Conservation (phyloP, 37 sponge, comb jelly and placozoan species). For the Hormiphora californensis region DNA sequence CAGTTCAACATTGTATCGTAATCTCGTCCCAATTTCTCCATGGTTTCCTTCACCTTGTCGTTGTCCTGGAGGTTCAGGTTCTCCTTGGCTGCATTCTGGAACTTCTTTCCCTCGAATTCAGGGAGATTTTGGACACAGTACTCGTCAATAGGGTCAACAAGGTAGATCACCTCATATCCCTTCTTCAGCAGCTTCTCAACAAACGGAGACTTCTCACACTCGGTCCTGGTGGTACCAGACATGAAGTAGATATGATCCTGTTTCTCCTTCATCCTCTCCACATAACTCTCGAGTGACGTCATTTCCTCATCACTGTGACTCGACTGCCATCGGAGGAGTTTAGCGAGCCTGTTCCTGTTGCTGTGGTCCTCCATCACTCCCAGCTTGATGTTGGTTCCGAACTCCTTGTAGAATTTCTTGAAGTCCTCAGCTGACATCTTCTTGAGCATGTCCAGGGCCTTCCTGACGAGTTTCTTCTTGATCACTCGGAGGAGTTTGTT, state of each 20-base stretch:
- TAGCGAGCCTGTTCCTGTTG: conserved; percentile 81
- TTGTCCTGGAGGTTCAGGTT: conserved; percentile 80
- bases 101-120: conserved; percentile 95
- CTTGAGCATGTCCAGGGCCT: conserved; percentile 97
- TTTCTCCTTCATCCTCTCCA: conserved; percentile 95
- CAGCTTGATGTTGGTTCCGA: conserved; percentile 75
- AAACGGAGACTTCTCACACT: conserved; percentile 85
- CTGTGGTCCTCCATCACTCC: conserved; percentile 86
- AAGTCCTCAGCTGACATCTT: conserved; percentile 78
- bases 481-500: conserved; percentile 96
- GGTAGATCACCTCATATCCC: conserved; percentile 91
- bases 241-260: conserved; percentile 98
- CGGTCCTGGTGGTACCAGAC: conserved; percentile 65
- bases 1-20: conserved; percentile 83
- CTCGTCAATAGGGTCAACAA: conserved; percentile 94
- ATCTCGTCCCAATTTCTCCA: conserved; percentile 67
- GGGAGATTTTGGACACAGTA: conserved; percentile 74
- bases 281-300: conserved; percentile 80
- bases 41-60: conserved; percentile 72
- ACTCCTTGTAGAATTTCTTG: conserved; percentile 90
- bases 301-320: conserved; percentile 65
- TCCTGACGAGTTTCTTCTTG: conserved; percentile 96
- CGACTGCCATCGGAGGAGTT: conserved; percentile 89
- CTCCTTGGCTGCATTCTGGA: conserved; percentile 98
- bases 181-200: conserved; percentile 88